A percentile compares a stretch with the other conserved stretches of the same genome.
Evolutionary conservation across 2,797 vertebrate species (phyloP).

Genomic region (Tachyglossus aculeatus): DNA sequence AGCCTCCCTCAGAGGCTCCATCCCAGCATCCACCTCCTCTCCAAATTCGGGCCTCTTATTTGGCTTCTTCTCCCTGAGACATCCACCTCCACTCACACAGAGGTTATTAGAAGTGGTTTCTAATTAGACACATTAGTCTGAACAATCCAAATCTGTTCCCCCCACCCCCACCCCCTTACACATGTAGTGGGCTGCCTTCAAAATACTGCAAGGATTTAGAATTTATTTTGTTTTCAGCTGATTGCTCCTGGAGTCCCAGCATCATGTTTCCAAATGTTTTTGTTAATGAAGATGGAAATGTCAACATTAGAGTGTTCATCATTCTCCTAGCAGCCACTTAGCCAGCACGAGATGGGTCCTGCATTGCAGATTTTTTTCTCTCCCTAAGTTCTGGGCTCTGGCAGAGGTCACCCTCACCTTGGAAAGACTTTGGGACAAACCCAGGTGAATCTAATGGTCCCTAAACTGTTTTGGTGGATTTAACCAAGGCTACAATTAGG

Average conservation of each 20-base stretch:
- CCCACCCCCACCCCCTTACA: no score
- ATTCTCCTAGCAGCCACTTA: neutral
- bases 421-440: no score
- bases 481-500: no score
- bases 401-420: no score
- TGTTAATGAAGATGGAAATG: neutral
- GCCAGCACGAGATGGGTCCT: no score
- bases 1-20: conserved; percentile 14
- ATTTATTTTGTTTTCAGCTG: conserved; percentile 33
- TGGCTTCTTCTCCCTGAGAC: conserved; percentile 39
- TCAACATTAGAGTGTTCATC: neutral
- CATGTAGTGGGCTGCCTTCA: conserved; percentile 13
- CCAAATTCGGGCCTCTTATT: conserved; percentile 48
- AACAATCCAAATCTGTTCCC: conserved; percentile 47
- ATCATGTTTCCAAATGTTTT: conserved; percentile 27
- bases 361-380: no score
- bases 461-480: no score
- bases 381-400: no score
- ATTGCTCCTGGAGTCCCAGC: conserved; percentile 26
- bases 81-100: conserved; percentile 35
- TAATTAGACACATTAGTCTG: conserved; percentile 21
- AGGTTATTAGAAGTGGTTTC: conserved; percentile 37
- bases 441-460: no score
- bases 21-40: conserved; percentile 16
- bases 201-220: conserved; percentile 41